Conservation (phyloP, 1,140 invertebrate genomes). For the Trichoplusia ni region DNA sequence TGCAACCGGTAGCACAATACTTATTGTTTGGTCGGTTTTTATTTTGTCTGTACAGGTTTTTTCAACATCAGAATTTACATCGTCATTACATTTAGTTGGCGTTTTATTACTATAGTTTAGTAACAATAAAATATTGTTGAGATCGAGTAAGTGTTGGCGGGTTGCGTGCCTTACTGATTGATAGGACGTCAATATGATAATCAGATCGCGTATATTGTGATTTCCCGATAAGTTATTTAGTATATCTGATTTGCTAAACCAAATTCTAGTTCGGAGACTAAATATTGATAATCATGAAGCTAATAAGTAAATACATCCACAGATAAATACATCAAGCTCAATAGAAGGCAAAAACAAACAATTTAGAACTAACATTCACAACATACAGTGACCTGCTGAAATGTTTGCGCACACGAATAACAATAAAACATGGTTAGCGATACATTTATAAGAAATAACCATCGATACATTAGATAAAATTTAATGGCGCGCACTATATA, state of each 20-base stretch:
- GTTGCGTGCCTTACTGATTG: slow-evolving; percentile 13
- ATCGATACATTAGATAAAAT: slow-evolving; percentile 23
- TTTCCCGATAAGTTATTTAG: slow-evolving; percentile 23
- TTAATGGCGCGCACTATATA: slow-evolving; percentile 19
- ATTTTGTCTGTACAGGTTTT: slow-evolving; percentile 45
- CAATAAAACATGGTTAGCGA: not conserved
- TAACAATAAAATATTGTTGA: slow-evolving; percentile 61
- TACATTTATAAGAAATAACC: slow-evolving; percentile 13
- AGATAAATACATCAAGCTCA: no score
- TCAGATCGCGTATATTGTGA: slow-evolving; percentile 28
- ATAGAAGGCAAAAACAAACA: no score
- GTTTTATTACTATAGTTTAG: slow-evolving; percentile 54
- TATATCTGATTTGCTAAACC: no score
- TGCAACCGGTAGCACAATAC: slow-evolving; percentile 72
- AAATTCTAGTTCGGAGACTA: no score
- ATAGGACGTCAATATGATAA: slow-evolving; percentile 33
- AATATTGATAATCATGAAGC: no score
- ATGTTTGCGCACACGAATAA: no score
- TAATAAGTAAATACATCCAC: no score
- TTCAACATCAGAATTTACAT: slow-evolving; percentile 61
- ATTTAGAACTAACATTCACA: no score
- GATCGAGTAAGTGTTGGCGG: slow-evolving; percentile 12
- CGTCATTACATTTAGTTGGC: slow-evolving; percentile 79
- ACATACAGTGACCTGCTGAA: no score
- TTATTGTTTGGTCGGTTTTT: slow-evolving; percentile 71